A percentile compares a stretch with the other conserved stretches of the same genome.
Evolutionary conservation across 2,888 invertebrate genomes (phyloP).

Genomic region (Uropetala carovei): DNA sequence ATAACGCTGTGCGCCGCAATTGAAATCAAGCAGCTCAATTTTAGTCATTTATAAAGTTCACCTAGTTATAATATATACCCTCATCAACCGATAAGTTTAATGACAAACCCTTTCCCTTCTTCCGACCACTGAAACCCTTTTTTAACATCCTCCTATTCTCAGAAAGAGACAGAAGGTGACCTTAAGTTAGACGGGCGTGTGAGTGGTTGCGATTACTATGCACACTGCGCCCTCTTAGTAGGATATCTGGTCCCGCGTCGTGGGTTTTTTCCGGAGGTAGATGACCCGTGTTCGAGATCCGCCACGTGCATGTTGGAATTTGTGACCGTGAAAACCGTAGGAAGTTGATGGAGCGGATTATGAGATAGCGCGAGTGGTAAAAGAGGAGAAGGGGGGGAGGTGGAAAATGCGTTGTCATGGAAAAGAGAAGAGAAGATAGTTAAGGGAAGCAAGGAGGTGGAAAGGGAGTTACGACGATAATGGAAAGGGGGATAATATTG

Average conservation of each 20-base stretch:
- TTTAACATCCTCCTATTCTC: constrained; percentile 27
- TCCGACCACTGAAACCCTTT: neutral
- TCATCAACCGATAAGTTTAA: neutral
- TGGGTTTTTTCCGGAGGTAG: neutral
- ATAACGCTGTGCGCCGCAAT: too few species aligned
- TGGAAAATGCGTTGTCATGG: neutral
- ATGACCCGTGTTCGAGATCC: neutral
- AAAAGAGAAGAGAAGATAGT: neutral
- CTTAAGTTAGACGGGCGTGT: neutral
- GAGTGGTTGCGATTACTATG: constrained; percentile 1
- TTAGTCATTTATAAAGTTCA: too few species aligned
- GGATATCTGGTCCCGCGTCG: neutral
- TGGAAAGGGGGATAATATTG: too few species aligned
- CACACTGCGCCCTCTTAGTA: constrained; percentile 22
- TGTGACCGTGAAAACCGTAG: neutral
- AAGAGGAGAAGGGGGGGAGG: neutral
- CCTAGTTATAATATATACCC: too few species aligned
- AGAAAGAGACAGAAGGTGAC: too few species aligned
- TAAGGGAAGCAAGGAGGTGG: neutral
- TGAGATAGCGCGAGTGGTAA: neutral
- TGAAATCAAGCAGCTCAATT: too few species aligned
- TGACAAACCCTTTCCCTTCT: neutral
- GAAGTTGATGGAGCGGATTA: neutral
- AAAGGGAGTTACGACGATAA: neutral
- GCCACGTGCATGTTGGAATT: neutral